phyloP scores from a whole-genome alignment of 2,113 vertebrate genomes.

The Psittacus erithacus region DNA sequence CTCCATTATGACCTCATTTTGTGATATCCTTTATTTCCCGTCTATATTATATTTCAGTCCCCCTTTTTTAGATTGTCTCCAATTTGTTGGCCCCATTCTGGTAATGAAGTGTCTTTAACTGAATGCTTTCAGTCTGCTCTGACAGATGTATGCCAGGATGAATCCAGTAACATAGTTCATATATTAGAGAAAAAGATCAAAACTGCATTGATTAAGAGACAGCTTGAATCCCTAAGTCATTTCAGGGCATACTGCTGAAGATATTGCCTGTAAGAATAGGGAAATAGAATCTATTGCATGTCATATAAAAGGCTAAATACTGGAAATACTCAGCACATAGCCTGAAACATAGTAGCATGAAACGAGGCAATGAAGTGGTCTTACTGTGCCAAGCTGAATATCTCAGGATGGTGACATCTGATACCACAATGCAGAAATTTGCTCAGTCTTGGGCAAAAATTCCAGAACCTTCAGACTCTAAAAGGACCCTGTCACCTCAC shows the following conservation, averaged over 20 bases:
- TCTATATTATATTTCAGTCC: slow-evolving; percentile 15
- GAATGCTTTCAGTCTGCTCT: slow-evolving; percentile 11
- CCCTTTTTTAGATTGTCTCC: background rate
- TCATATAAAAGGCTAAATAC: background rate
- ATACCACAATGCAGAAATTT: background rate
- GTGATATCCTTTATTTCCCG: background rate
- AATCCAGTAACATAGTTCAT: background rate
- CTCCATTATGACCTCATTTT: slow-evolving; percentile 35
- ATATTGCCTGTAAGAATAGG: background rate
- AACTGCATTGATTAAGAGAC: slow-evolving; percentile 42
- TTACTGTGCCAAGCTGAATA: background rate
- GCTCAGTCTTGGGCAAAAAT: background rate
- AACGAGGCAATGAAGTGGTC: slow-evolving; percentile 7
- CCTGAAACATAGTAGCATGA: background rate
- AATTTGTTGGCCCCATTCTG: slow-evolving; percentile 19
- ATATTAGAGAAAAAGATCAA: slow-evolving; percentile 13
- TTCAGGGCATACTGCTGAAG: slow-evolving; percentile 13
- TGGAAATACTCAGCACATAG: background rate
- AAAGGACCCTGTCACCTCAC: background rate
- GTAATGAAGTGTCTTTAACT: slow-evolving; percentile 21
- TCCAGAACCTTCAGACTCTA: background rate
- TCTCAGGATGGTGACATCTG: background rate
- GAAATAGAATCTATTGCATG: slow-evolving; percentile 1
- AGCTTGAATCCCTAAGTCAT: slow-evolving; percentile 36
- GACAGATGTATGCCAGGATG: slow-evolving; percentile 18